phyloP scores from a whole-genome alignment of 2,888 invertebrate species.

The Willowsia nigromaculata region DNA sequence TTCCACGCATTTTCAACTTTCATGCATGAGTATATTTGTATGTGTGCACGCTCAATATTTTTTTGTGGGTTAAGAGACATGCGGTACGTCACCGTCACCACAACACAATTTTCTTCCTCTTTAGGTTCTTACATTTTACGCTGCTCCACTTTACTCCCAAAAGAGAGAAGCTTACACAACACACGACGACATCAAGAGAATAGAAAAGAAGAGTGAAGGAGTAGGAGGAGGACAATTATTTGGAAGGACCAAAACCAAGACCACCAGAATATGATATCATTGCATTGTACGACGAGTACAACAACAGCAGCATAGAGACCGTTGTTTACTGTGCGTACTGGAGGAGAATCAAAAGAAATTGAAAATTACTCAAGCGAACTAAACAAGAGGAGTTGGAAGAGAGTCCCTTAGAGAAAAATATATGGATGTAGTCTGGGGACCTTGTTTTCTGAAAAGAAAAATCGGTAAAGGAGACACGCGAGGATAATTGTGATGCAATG shows the following conservation, averaged over 20 bases:
- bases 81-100: constrained; percentile 30
- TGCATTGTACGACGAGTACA: not conserved
- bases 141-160: constrained; percentile 54
- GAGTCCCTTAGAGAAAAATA: constrained; percentile 26
- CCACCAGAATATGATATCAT: constrained; percentile 29
- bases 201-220: not conserved
- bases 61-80: constrained; percentile 29
- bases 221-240: not conserved
- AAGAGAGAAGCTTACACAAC: not conserved
- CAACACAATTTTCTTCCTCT: not conserved
- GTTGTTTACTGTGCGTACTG: constrained; percentile 51
- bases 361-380: constrained; percentile 61
- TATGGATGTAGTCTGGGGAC: not conserved
- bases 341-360: constrained; percentile 57
- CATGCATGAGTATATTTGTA: not conserved
- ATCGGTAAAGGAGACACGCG: constrained; percentile 15
- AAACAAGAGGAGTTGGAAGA: constrained; percentile 24
- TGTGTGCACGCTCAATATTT: not conserved
- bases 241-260: constrained; percentile 37
- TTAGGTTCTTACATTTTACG: constrained; percentile 8
- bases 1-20: not conserved
- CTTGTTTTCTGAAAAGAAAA: constrained; percentile 3
- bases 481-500: constrained; percentile 40
- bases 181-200: constrained; percentile 40
- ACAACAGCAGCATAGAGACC: not conserved